Percentiles rank a stretch among this genome's conserved stretches.
Evolutionary conservation across 2,888 invertebrate species (phyloP).

Genomic region (Caenorhabditis sinica): DNA sequence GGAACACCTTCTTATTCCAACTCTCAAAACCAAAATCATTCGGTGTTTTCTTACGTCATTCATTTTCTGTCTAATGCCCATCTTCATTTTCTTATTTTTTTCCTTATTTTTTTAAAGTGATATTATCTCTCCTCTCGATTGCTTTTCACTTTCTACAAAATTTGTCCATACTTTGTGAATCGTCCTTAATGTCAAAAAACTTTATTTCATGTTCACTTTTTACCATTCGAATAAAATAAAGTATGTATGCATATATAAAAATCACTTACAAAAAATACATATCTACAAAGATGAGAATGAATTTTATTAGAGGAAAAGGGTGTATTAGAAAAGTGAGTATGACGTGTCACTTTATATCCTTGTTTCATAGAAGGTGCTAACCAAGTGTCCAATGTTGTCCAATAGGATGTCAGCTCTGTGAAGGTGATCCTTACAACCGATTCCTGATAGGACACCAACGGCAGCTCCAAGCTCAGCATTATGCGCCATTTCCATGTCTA

Average conservation of each 20-base stretch:
- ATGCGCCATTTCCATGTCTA: conserved; percentile 85
- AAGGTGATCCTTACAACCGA: conserved; percentile 79
- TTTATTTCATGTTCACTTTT: not conserved
- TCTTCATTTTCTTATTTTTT: conserved; percentile 34
- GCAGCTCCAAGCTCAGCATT: conserved; percentile 84
- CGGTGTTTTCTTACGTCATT: conserved; percentile 48
- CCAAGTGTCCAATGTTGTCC: conserved; percentile 59
- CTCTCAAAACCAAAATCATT: conserved; percentile 56
- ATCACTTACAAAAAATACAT: conserved; percentile 11
- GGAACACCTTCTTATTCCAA: conserved; percentile 31
- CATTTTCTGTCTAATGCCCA: not conserved
- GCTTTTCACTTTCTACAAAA: not conserved
- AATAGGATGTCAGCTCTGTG: conserved; percentile 78
- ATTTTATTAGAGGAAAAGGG: not conserved
- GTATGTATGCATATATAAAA: not conserved
- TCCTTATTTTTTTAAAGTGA: conserved; percentile 8
- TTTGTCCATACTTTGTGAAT: not conserved
- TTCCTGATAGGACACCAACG: conserved; percentile 85
- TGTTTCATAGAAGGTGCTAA: conserved; percentile 56
- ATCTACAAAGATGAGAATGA: conserved; percentile 45
- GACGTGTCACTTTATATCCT: not conserved
- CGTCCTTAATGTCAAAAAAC: not conserved
- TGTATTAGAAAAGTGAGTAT: not conserved
- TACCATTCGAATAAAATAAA: not conserved
- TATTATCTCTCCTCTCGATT: conserved; percentile 5